phyloP scores from a whole-genome alignment of 2,797 vertebrate genomes.

The Anguilla megastoma region DNA sequence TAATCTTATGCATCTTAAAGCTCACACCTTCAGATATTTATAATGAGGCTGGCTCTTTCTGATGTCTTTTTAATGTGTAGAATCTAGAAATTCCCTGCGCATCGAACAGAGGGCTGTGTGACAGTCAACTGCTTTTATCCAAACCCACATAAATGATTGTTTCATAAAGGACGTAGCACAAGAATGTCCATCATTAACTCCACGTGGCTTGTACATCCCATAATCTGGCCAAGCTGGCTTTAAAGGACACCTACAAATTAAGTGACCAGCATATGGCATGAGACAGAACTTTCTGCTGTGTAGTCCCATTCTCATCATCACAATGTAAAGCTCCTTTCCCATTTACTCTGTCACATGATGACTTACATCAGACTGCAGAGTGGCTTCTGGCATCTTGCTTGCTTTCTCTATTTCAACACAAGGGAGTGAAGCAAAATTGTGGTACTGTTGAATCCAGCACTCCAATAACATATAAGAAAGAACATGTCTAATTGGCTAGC shows the following conservation, averaged over 20 bases:
- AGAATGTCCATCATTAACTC: background rate
- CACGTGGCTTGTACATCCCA: background rate
- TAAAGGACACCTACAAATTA: background rate
- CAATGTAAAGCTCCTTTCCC: background rate
- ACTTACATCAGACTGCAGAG: background rate
- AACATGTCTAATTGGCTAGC: background rate
- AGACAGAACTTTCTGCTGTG: background rate
- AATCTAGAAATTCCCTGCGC: background rate
- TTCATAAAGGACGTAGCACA: background rate
- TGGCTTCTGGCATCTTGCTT: background rate
- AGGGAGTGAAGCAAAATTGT: background rate
- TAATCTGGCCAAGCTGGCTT: background rate
- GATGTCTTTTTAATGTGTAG: conserved; percentile 23
- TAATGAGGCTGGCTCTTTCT: conserved; percentile 10
- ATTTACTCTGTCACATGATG: background rate
- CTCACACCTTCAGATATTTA: conserved; percentile 46
- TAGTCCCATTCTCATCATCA: background rate
- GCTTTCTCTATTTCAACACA: background rate
- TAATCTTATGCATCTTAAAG: conserved; percentile 64
- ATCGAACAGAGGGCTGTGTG: background rate
- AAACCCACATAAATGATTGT: background rate
- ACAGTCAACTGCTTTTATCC: background rate
- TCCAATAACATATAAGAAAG: background rate
- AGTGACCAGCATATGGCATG: background rate
- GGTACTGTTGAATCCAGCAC: background rate